A percentile compares a stretch with the other conserved stretches of the same genome.
Evolutionary conservation across 2,888 invertebrate genomes (phyloP).

Genomic region (Trissoscelio sp.): DNA sequence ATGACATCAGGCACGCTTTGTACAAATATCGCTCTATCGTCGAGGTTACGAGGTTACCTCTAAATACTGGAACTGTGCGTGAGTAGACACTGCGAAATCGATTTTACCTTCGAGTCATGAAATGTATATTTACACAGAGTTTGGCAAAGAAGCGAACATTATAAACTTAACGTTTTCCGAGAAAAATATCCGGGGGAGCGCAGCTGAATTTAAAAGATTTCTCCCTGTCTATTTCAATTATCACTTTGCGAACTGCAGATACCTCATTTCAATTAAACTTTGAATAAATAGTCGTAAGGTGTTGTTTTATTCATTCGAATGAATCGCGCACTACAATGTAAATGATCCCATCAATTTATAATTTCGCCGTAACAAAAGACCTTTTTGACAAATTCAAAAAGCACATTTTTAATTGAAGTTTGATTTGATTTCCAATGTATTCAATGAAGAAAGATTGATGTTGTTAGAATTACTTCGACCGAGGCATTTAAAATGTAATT

Average conservation of each 20-base stretch:
- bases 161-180: conserved; percentile 52
- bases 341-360: conserved; percentile 22
- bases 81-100: conserved; percentile 73
- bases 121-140: conserved; percentile 64
- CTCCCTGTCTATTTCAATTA: conserved; percentile 61
- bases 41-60: conserved; percentile 89
- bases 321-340: conserved; percentile 22
- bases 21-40: conserved; percentile 92
- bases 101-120: conserved; percentile 64
- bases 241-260: conserved; percentile 40
- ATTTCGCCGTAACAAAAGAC: conserved; percentile 15
- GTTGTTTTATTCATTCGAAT: conserved; percentile 47
- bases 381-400: conserved; percentile 8
- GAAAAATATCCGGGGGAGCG: conserved; percentile 52
- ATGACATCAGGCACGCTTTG: conserved; percentile 92
- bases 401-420: conserved; percentile 3
- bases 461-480: too few relatives aligned
- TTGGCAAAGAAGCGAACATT: conserved; percentile 57
- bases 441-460: too few relatives aligned
- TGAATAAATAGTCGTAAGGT: conserved; percentile 45
- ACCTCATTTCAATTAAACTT: conserved; percentile 60
- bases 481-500: too few relatives aligned
- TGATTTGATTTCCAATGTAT: too few relatives aligned
- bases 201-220: conserved; percentile 52
- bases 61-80: conserved; percentile 81